phyloP scores from a whole-genome alignment of 2,113 vertebrate genomes.

The Tympanuchus pallidicinctus region DNA sequence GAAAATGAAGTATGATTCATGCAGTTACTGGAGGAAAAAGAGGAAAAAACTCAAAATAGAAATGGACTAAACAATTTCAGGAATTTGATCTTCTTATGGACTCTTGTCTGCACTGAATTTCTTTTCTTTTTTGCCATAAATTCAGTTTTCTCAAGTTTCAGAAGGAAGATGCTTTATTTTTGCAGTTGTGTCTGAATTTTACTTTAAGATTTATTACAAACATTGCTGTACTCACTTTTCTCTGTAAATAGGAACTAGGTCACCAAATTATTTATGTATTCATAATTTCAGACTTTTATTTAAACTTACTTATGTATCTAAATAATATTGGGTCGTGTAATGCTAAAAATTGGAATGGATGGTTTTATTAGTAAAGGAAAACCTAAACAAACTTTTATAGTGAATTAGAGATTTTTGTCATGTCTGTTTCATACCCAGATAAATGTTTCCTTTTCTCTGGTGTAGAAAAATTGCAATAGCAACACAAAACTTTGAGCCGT shows the following conservation, averaged over 20 bases:
- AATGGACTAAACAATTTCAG: background rate
- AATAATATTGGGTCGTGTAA: background rate
- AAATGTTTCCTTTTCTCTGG: background rate
- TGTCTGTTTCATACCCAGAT: background rate
- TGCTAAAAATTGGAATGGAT: background rate
- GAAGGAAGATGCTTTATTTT: background rate
- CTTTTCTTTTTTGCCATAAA: background rate
- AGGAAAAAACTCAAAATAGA: background rate
- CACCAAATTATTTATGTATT: background rate
- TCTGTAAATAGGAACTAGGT: background rate
- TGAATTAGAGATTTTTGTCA: background rate
- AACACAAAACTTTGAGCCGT: background rate
- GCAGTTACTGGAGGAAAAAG: background rate
- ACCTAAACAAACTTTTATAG: background rate
- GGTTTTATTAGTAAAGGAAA: background rate
- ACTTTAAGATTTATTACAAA: background rate
- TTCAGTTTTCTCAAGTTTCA: background rate
- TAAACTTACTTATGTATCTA: background rate
- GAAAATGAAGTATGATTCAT: background rate
- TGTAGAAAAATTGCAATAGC: accelerated
- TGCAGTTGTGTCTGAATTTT: background rate
- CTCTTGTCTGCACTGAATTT: background rate
- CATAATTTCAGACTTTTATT: background rate
- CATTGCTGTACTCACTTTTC: background rate
- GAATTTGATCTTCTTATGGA: background rate